Conservation (phyloP, 2,113 vertebrate species). For the Petrocephalus microphthalmus region DNA sequence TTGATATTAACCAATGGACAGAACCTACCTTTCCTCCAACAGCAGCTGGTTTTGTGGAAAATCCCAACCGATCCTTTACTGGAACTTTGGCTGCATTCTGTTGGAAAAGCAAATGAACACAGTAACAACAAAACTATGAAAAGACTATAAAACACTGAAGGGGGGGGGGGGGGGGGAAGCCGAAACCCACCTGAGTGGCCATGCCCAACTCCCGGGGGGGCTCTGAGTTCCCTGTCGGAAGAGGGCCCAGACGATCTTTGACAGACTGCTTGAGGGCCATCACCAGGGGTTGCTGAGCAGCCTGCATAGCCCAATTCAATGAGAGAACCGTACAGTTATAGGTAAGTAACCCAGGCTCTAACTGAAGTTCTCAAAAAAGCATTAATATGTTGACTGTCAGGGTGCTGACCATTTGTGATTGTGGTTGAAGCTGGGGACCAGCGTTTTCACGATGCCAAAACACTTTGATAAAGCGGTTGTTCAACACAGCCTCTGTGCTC, state of each 20-base stretch:
- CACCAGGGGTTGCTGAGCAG: conserved; percentile 61
- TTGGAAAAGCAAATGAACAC: not conserved
- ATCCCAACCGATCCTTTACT: conserved; percentile 88
- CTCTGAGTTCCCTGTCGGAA: conserved; percentile 74
- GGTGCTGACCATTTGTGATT: conserved; percentile 46
- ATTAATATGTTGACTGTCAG: not conserved
- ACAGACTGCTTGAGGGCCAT: conserved; percentile 84
- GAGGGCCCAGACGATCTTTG: conserved; percentile 88
- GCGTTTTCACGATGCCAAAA: conserved; percentile 85
- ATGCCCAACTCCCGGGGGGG: conserved; percentile 66
- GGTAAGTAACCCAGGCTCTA: too few species aligned
- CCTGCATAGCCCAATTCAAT: conserved; percentile 56
- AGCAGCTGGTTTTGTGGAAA: conserved; percentile 73
- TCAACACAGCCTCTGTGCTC: conserved; percentile 93
- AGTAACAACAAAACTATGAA: not conserved
- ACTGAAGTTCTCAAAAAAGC: not conserved
- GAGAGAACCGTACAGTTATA: not conserved
- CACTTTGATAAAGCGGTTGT: conserved; percentile 95
- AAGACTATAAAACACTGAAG: not conserved
- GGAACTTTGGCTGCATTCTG: conserved; percentile 82
- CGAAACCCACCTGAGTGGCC: conserved; percentile 70
- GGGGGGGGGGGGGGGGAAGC: too few species aligned
- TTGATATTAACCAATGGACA: not conserved
- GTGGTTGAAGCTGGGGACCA: conserved; percentile 47
- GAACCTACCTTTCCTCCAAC: conserved; percentile 77